Conservation (phyloP, 2,888 invertebrate genomes). For the Sminthurinus aureus region DNA sequence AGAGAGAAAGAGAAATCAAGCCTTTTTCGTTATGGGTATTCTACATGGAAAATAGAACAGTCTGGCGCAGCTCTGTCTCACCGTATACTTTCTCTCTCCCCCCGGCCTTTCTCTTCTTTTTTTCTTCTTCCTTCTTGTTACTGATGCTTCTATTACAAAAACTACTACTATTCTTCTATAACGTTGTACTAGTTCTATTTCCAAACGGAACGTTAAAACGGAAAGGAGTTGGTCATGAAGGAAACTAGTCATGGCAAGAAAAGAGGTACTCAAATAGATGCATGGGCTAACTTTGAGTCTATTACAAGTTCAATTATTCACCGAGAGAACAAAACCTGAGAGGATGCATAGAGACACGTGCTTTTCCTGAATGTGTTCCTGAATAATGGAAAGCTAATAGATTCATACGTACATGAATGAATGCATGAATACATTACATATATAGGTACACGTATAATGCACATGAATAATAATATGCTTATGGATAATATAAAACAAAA, state of each 20-base stretch:
- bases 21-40: background rate
- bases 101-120: no score
- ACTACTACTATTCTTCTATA: no score
- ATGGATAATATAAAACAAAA: background rate
- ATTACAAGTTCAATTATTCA: slow-evolving; percentile 48
- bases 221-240: slow-evolving; percentile 33
- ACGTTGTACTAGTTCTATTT: background rate
- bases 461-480: no score
- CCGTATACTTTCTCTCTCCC: no score
- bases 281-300: slow-evolving; percentile 34
- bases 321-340: slow-evolving; percentile 35
- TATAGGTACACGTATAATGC: no score
- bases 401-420: background rate
- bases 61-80: slow-evolving; percentile 11
- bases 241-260: slow-evolving; percentile 21
- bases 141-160: no score
- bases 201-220: background rate
- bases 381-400: slow-evolving; percentile 47
- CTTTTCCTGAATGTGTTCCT: slow-evolving; percentile 11
- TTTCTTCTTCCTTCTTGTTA: no score
- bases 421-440: no score
- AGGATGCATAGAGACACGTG: slow-evolving; percentile 42
- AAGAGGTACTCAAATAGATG: slow-evolving; percentile 31
- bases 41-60: background rate
- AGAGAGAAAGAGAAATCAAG: slow-evolving; percentile 16